Base-by-base conservation (phyloP, 2,888 invertebrate genomes). In the Gymnocheta viridis region DNA sequence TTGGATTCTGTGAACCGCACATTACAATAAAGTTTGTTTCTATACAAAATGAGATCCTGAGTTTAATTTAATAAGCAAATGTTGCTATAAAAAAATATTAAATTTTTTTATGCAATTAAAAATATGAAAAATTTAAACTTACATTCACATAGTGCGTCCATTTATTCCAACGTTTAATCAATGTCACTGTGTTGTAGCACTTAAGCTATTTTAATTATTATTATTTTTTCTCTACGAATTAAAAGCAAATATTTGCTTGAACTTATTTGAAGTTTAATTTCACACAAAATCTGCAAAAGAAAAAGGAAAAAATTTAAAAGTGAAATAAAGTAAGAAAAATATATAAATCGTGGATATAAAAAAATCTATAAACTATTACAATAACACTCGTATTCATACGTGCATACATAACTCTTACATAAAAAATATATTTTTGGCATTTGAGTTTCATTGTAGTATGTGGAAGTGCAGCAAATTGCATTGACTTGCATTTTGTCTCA, bases 131-230 rank as follows among this genome's bases (percentile, higher is more conserved):
- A 2, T 24, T 27, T 44, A 1, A 9, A 81, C 81, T 82, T 64
- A 82, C 81, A 69, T 69, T 82, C 58, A 82, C 81, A 82, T 82
- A 69, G 38, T 82, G 74, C 81, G 32, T 47, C 56, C 35, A 32
- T 22, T 24, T 58, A 19, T 4, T 32, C 54, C 44, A 32, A 24
- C 24, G n/a, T 24, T 54, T 47, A 0, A 47, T 60, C 14, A 72
- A 32, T 27, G 17, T 51, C 22, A 22, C 29, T 19, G 1, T 19
- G 5, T 10, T 35, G 41, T 47, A 22, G 2, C 17, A 27, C n/a
- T 60, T 6, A 60, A 38, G 29, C 4, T 38, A 35, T n/a, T 35
- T 38, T 41, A 41, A 41, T 29, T 32, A 44, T 10, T 22, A n/a
- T n/a, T 27, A 38, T 24, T 22, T 56, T 62, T 35, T 38, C 9